Evolutionary conservation across 2,797 vertebrate species (phyloP), one percentile per base, ranked within the genome.

Genomic region (Acrocephalus scirpaceus): DNA sequence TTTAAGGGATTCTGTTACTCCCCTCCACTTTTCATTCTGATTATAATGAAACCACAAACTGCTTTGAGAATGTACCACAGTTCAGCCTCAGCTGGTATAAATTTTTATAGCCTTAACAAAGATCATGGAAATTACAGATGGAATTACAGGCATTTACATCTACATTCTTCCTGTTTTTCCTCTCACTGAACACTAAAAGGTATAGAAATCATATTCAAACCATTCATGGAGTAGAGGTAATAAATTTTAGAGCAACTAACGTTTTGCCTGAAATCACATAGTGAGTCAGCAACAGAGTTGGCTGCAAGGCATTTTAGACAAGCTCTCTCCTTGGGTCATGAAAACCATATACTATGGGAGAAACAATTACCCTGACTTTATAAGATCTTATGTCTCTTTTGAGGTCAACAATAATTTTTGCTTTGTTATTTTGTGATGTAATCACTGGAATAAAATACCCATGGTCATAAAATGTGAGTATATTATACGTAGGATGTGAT

Each of bases 41-140:
- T 70, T 82, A 48, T 21, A 91, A 62, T 42, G 64, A 91, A 94
- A 75, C 60, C 53, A 76, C 30, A 86, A 83, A 76, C 32, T 69
- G 32, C 25, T 77, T 91, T 92, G 57, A 71, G 83, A 91, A 86
- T 29, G 29, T 57, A 76, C 57, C 27, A 56, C 45, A 67, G 38
- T 80, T 79, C 67, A 90, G 32, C 25, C 36, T 94, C 84, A 96
- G 76, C 47, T 72, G 69, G 84, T 72, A 67, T 69, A 83, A 83
- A 88, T 91, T 91, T 92, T 88, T 81, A 58, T 25, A 92, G 25
- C 51, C 50, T 58, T 77, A 93, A 85, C 32, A 79, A 93, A 89
- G 61, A 38, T 34, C 38, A 58, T 17, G 27, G 72, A 91, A 92
- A 94, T 66, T 82, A 91, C 50, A 86, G 45, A 23, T 13, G 15